Percentiles rank a stretch among this genome's conserved stretches.
These are phyloP conservation scores for Ophion ellenae DNA, from an alignment of 2,888 invertebrate species.

Conservation along the genomic window DNA sequence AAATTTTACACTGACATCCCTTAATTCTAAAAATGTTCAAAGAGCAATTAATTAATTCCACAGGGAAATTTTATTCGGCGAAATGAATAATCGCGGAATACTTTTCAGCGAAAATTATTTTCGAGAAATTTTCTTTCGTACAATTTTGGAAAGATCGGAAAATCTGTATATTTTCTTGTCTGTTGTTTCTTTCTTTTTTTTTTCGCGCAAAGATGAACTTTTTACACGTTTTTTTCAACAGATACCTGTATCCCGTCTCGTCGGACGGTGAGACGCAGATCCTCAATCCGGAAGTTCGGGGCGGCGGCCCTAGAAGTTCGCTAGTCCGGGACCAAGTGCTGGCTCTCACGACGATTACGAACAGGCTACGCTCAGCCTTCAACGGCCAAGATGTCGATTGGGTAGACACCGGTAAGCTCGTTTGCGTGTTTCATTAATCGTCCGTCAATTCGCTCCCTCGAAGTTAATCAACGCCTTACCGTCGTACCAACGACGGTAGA, in stretches of 20 bases:
- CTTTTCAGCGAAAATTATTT: too few species aligned
- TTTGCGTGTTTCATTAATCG: constrained; percentile 2
- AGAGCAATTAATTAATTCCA: too few species aligned
- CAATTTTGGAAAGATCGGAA: too few species aligned
- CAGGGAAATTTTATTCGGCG: too few species aligned
- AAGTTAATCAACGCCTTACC: too few species aligned
- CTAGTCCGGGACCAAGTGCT: constrained; percentile 90
- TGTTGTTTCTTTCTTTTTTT: background rate
- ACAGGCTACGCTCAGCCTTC: constrained; percentile 93
- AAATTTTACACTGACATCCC: too few species aligned
- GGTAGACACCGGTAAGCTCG: constrained; percentile 87
- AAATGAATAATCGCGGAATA: too few species aligned
- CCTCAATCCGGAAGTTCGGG: constrained; percentile 89
- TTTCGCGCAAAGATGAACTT: background rate
- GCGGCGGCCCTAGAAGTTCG: constrained; percentile 81
- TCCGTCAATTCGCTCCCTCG: too few species aligned
- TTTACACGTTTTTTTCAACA: constrained; percentile 73
- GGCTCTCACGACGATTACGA: constrained; percentile 91
- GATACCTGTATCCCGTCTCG: constrained; percentile 87
- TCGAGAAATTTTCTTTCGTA: too few species aligned
- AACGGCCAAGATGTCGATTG: constrained; percentile 96
- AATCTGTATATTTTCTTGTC: background rate
- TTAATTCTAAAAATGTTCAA: too few species aligned
- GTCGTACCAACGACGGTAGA: too few species aligned
- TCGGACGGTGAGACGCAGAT: constrained; percentile 89